Base-by-base conservation (phyloP, 2,113 vertebrate genomes). In the Parotia lawesii region DNA sequence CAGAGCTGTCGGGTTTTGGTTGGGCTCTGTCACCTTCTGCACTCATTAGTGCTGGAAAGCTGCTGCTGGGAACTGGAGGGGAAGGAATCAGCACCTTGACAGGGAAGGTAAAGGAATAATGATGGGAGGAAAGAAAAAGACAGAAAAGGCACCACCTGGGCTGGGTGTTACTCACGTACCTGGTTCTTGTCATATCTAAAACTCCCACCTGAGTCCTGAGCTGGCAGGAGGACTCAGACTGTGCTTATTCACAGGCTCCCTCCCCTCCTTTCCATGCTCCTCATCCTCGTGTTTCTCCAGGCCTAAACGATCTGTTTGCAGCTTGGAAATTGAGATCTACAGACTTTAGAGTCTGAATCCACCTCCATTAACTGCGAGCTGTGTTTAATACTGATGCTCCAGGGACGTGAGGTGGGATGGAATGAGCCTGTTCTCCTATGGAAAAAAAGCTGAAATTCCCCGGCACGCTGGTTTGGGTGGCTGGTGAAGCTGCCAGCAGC, bases 341-440 rank as follows among this genome's bases (percentile, higher is more conserved):
- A 74, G 61, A 62, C 76, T 65, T 88, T 45, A 40, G 87, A 38
- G 69, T 29, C 22, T 38, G 93, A 71, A 48, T 72, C 73, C 87
- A 29, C 51, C 69, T 91, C 86, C 57, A 27, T 91, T 94, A 90
- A 56, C 69, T 42, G 79, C 0, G 5, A 60, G 51, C 66, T 67
- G 60, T 84, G 11, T 75, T 83, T 86, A 84, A 89, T 94, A 90
- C 76, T 85, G 54, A 78, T 95, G 87, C 87, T 64, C 8, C 10
- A 13, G 37, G 80, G 85, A 91, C 25, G 50, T 85, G 85, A 90
- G 84, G 37, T 72, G 80, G 5, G 79, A 62, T 69, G 14, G 4
- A 56, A 85, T 29, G 50, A 94, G 79, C 3, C 4, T 23, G 61
- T 53, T 81, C 78, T 53, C 28, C 74, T 69, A 22, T 4, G 47